These are phyloP conservation scores for Etheostoma cragini DNA, from an alignment of 2,113 vertebrate genomes.

Conservation along the genomic window DNA sequence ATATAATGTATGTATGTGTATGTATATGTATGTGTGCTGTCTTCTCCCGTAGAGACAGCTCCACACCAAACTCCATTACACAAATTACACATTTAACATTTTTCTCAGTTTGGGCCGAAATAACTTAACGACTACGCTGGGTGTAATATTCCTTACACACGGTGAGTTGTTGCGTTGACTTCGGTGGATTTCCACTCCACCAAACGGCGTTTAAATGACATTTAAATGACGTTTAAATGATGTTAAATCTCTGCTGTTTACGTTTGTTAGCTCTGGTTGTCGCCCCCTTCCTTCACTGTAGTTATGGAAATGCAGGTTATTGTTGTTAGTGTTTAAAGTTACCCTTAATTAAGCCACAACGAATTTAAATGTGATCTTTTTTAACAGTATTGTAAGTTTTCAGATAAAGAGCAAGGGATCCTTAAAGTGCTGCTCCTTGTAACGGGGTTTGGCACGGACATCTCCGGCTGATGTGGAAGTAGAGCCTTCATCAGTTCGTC, in stretches of 20 bases:
- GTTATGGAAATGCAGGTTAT: too few relatives aligned
- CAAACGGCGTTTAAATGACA: too few relatives aligned
- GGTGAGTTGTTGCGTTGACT: background rate
- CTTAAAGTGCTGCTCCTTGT: background rate
- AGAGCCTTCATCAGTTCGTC: background rate
- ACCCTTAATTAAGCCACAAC: background rate
- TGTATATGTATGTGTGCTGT: background rate
- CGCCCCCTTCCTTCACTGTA: background rate
- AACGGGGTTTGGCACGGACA: background rate
- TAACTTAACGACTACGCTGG: fast-evolving
- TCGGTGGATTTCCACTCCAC: background rate
- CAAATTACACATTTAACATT: background rate
- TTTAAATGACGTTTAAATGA: background rate
- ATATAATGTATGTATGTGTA: too few relatives aligned
- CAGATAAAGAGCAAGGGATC: too few relatives aligned
- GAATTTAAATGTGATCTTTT: background rate
- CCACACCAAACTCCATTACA: conserved; percentile 6
- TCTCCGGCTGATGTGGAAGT: background rate
- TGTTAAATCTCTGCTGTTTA: background rate
- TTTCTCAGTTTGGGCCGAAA: fast-evolving
- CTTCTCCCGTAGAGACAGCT: background rate
- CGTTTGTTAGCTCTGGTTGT: background rate
- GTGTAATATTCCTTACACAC: fast-evolving
- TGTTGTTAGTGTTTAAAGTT: too few relatives aligned
- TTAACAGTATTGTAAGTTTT: too few relatives aligned